Evolutionary conservation across 2,888 invertebrate species (phyloP).

Genomic region (Hirtodrosophila cameraria): DNA sequence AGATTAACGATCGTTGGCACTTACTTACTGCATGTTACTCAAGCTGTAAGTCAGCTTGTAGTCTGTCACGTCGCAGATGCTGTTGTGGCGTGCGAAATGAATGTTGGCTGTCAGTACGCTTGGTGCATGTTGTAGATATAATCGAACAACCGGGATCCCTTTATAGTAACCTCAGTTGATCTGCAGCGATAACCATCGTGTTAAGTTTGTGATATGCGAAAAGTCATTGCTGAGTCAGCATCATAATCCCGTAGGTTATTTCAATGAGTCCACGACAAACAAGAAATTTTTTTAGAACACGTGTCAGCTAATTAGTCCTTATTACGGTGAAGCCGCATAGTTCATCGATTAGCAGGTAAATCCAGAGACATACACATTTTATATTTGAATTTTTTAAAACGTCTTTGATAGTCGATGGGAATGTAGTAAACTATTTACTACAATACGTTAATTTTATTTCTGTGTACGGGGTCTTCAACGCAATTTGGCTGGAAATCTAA

Average conservation of each 20-base stretch:
- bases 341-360: slow-evolving; percentile 47
- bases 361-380: slow-evolving; percentile 33
- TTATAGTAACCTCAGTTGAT: slow-evolving; percentile 35
- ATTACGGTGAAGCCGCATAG: slow-evolving; percentile 30
- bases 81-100: slow-evolving; percentile 64
- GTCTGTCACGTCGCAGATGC: slow-evolving; percentile 33
- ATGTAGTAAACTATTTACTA: too few relatives aligned
- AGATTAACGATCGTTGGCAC: slow-evolving; percentile 30
- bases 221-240: slow-evolving; percentile 50
- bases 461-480: slow-evolving; percentile 15
- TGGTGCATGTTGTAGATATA: slow-evolving; percentile 70
- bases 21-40: slow-evolving; percentile 74
- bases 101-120: slow-evolving; percentile 67
- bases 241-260: slow-evolving; percentile 6
- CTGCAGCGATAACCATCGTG: slow-evolving; percentile 45
- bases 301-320: slow-evolving; percentile 44
- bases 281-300: slow-evolving; percentile 35
- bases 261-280: slow-evolving; percentile 13
- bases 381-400: too few relatives aligned
- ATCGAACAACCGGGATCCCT: slow-evolving; percentile 66
- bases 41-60: slow-evolving; percentile 53
- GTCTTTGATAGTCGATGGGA: too few relatives aligned
- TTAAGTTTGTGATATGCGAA: slow-evolving; percentile 50
- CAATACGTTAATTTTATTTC: background rate
- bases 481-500: slow-evolving; percentile 40